Evolutionary conservation across 1,140 invertebrate species (phyloP).

Genomic region (Diorhabda carinulata): DNA sequence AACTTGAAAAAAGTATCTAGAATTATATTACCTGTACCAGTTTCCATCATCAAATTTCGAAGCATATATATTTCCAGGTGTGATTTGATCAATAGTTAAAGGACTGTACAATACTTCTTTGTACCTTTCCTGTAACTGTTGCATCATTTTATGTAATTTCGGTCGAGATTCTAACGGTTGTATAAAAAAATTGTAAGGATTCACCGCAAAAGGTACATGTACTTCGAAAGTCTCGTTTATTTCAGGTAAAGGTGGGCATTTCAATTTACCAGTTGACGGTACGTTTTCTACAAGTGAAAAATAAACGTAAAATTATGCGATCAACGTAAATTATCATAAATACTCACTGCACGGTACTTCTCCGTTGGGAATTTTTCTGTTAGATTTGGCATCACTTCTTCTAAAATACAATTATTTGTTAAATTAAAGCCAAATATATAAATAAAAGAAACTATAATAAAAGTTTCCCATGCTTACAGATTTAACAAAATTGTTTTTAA

Average conservation of each 20-base stretch:
- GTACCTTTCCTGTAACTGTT: slow-evolving; percentile 36
- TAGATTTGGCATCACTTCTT: too few relatives aligned
- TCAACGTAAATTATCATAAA: too few relatives aligned
- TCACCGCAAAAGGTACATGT: slow-evolving; percentile 41
- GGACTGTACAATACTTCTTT: slow-evolving; percentile 30
- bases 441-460: too few relatives aligned
- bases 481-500: too few relatives aligned
- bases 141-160: slow-evolving; percentile 38
- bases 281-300: slow-evolving; percentile 24
- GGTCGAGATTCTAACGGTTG: slow-evolving; percentile 36
- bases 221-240: slow-evolving; percentile 38
- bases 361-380: too few relatives aligned
- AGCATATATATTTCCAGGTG: slow-evolving; percentile 44
- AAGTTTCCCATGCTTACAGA: too few relatives aligned
- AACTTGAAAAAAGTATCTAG: neutral
- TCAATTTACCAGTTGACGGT: slow-evolving; percentile 36
- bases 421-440: too few relatives aligned
- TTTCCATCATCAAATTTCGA: slow-evolving; percentile 40
- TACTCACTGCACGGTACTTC: too few relatives aligned
- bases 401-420: too few relatives aligned
- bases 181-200: slow-evolving; percentile 46
- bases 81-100: slow-evolving; percentile 37
- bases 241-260: slow-evolving; percentile 30
- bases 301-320: neutral
- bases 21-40: slow-evolving; percentile 41